phyloP scores from a whole-genome alignment of 2,113 vertebrate species.

The Catharus minimus region DNA sequence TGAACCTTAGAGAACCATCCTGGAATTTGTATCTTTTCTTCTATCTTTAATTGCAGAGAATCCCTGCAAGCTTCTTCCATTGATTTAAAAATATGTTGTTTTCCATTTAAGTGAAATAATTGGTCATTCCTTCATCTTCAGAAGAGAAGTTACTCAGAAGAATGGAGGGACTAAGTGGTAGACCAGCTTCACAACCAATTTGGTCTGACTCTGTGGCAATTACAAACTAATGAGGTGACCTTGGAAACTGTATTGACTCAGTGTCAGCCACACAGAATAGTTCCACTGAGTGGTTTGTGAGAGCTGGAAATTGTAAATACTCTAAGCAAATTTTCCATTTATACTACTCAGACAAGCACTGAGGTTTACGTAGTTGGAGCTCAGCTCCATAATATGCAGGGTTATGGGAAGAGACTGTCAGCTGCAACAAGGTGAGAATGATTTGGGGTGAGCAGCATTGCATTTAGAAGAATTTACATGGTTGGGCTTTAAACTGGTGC shows the following conservation, averaged over 20 bases:
- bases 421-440: neutral
- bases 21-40: neutral
- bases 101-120: neutral
- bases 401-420: neutral
- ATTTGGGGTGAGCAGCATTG: neutral
- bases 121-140: neutral
- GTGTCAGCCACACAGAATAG: neutral
- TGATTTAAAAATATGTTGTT: neutral
- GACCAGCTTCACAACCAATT: neutral
- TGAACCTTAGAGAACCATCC: neutral
- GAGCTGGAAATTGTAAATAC: neutral
- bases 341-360: neutral
- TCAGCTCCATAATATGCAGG: neutral
- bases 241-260: neutral
- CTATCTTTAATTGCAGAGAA: neutral
- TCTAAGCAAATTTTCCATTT: neutral
- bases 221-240: neutral
- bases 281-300: neutral
- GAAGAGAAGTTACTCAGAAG: neutral
- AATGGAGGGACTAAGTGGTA: neutral
- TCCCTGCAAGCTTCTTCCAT: conserved; percentile 3
- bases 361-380: neutral
- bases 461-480: neutral
- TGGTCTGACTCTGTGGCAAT: neutral
- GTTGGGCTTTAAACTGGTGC: neutral